Percentiles rank a stretch among this genome's conserved stretches.
Evolutionary conservation across 2,888 invertebrate species (phyloP).

Genomic region (Siphonodentalium dalli): DNA sequence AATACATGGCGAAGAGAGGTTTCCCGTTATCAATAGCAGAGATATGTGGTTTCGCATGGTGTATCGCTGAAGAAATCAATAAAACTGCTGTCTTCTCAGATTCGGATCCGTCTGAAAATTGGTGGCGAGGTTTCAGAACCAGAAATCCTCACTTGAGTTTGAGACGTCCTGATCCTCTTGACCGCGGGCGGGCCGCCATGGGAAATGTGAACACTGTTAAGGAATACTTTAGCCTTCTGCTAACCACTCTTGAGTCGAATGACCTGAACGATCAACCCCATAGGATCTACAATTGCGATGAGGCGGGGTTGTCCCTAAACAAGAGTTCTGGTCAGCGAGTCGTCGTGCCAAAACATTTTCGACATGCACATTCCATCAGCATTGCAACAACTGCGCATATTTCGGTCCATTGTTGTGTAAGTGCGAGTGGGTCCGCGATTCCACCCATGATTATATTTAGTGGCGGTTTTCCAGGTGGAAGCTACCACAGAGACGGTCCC

Average conservation of each 20-base stretch:
- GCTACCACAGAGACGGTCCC: conserved; percentile 14
- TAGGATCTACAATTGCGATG: conserved; percentile 23
- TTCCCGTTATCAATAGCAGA: conserved; percentile 14
- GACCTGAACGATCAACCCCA: conserved; percentile 9
- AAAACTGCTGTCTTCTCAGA: conserved; percentile 5
- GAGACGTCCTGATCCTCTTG: conserved; percentile 16
- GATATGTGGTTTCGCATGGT: conserved; percentile 18
- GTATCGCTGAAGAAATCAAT: conserved; percentile 14
- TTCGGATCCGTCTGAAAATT: conserved; percentile 11
- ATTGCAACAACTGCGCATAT: conserved; percentile 21
- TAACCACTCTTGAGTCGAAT: conserved; percentile 13
- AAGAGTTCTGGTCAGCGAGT: conserved; percentile 22
- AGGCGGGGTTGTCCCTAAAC: conserved; percentile 16
- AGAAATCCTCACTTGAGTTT: conserved; percentile 12
- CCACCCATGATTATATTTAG: conserved; percentile 21
- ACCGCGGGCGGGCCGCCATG: conserved; percentile 13
- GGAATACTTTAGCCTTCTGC: conserved; percentile 16
- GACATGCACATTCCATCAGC: conserved; percentile 9
- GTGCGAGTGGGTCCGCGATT: conserved; percentile 8
- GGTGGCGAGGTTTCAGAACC: conserved; percentile 13
- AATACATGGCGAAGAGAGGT: conserved; percentile 17
- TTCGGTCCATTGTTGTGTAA: conserved; percentile 21
- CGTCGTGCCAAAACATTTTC: conserved; percentile 9
- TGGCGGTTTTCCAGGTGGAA: conserved; percentile 8
- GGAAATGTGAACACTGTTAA: conserved; percentile 9